Evolutionary conservation across 2,113 vertebrate species (phyloP), one percentile per base, ranked within the genome.

Genomic region (Mugil cephalus): DNA sequence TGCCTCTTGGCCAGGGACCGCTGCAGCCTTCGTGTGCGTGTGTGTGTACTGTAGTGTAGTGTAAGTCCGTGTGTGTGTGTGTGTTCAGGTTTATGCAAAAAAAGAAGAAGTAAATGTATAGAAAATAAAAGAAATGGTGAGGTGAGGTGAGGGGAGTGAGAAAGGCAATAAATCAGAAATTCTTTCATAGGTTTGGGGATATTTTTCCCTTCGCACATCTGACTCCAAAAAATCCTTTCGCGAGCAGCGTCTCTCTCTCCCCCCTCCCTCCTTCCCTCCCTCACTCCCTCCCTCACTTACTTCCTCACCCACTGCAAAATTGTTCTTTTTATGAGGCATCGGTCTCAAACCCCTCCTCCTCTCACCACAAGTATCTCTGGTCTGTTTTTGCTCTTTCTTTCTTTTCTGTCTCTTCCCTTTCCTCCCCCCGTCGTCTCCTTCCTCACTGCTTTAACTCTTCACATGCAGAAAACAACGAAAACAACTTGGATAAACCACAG

Each of bases 341-440:
- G 72, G 89, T 86, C 82, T 86, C 39, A 84, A 86, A 89, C 87
- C 89, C 86, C 78, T 84, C 86, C 88, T 89, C 69, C 74, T 64
- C 77, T 81, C 54, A 84, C 81, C 77, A 86, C 93, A 93, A 91
- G 88, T 88, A 93, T 93, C 87, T 89, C 76, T 87, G 75, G 59
- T 90, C 88, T 92, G 88, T 87, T 92, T 91, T 90, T 89, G 60
- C 80, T 74, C 85, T 88, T 84, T 77, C 36, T 74, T 43, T 56
- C 80, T 71, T 39, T 72, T 56, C 80, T 71, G 34, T 72, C 54
- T 68, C 51, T 35, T 9, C n/a, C 21, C 12, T 24, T 10, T 18
- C 46, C 48, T n/a, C 47, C 30, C 38, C 38, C 68, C 42, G 24
- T 39, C 21, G 38, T 13, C 7, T 56, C 58, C 67, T 62, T 17